Evolutionary conservation across 2,888 invertebrate genomes (phyloP).

Genomic region (Cheilosia grossa): DNA sequence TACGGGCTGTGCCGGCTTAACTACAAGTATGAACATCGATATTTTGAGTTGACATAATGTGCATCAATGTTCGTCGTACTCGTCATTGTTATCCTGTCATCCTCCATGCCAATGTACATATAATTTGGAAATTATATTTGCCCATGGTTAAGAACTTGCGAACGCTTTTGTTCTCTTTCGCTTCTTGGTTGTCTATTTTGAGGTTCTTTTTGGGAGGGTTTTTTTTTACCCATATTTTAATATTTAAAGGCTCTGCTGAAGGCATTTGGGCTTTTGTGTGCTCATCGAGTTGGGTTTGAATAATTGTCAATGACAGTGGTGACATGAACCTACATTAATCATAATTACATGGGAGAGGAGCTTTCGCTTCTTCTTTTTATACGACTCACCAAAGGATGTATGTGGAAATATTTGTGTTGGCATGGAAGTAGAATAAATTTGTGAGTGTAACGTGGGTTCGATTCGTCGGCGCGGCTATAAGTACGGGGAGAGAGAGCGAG

Average conservation of each 20-base stretch:
- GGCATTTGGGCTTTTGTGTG: conserved; percentile 37
- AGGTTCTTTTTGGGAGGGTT: background rate
- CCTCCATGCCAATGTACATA: conserved; percentile 43
- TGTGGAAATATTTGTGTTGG: conserved; percentile 28
- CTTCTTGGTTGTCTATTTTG: background rate
- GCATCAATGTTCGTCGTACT: conserved; percentile 21
- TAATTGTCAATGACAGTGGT: conserved; percentile 59
- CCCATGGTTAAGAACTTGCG: conserved; percentile 41
- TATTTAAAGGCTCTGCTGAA: conserved; percentile 25
- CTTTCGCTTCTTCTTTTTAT: background rate
- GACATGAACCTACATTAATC: conserved; percentile 61
- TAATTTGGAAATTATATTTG: conserved; percentile 64
- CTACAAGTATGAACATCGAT: conserved; percentile 16
- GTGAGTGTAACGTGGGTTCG: background rate
- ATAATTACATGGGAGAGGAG: conserved; percentile 36
- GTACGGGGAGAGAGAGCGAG: background rate
- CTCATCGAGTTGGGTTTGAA: conserved; percentile 50
- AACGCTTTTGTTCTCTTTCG: conserved; percentile 19
- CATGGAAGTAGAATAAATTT: conserved; percentile 18
- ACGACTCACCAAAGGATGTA: background rate
- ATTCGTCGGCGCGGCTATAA: background rate
- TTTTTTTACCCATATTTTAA: conserved; percentile 31
- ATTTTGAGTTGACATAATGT: conserved; percentile 46
- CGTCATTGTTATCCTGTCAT: conserved; percentile 5
- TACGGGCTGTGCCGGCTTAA: background rate